Evolutionary conservation across 2,797 vertebrate genomes (phyloP).

Genomic region (Macrochelys suwanniensis): DNA sequence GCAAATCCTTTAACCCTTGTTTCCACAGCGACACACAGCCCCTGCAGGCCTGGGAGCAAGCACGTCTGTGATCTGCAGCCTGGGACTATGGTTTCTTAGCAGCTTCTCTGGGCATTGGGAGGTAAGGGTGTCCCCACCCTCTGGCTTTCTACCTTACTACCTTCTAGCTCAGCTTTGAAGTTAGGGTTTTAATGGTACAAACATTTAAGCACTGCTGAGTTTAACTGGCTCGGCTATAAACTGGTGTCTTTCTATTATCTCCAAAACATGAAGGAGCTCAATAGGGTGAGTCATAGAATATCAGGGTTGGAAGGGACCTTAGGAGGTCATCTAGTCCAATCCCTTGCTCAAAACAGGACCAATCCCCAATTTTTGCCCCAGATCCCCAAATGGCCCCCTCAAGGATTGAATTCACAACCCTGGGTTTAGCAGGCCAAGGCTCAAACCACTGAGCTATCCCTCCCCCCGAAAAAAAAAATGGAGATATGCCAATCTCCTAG

Average conservation of each 20-base stretch:
- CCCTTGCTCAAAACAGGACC: too few relatives aligned
- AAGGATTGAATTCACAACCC: too few relatives aligned
- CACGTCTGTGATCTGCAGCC: neutral
- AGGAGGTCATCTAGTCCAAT: too few relatives aligned
- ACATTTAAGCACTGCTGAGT: neutral
- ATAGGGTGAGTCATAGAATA: neutral
- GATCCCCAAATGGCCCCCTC: too few relatives aligned
- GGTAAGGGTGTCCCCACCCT: neutral
- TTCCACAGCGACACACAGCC: neutral
- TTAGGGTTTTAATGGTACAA: neutral
- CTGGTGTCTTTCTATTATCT: neutral
- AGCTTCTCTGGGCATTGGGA: neutral
- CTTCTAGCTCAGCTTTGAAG: neutral
- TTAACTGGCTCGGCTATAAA: neutral
- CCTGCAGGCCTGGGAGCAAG: neutral
- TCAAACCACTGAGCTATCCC: too few relatives aligned
- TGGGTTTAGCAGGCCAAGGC: too few relatives aligned
- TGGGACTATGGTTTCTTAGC: neutral
- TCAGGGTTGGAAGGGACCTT: too few relatives aligned
- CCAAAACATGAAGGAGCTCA: neutral
- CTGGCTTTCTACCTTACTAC: neutral
- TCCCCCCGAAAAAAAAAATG: too few relatives aligned
- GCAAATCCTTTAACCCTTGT: too few relatives aligned
- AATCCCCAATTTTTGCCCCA: too few relatives aligned
- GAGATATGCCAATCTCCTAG: too few relatives aligned